These are phyloP conservation scores for Parnassius apollo DNA, from an alignment of 2,888 invertebrate species.

Conservation along the genomic window DNA sequence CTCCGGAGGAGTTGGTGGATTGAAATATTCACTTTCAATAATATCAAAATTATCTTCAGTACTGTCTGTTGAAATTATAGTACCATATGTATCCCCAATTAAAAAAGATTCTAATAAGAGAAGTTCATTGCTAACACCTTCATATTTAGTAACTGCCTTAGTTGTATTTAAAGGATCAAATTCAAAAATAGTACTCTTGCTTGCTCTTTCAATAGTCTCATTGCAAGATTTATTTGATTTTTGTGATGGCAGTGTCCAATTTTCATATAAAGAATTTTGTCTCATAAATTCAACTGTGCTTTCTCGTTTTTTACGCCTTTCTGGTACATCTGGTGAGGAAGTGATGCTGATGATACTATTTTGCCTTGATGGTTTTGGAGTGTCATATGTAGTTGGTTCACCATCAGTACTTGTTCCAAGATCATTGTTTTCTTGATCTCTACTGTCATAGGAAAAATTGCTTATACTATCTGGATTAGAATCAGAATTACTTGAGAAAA, in stretches of 20 bases:
- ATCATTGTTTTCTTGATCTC: conserved; percentile 49
- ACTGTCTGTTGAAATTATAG: conserved; percentile 72
- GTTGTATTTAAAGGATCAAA: conserved; percentile 83
- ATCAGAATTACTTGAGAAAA: conserved; percentile 66
- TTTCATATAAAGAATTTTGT: conserved; percentile 67
- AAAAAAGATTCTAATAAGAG: conserved; percentile 84
- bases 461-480: conserved; percentile 60
- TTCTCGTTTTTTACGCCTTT: conserved; percentile 53
- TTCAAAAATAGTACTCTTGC: conserved; percentile 85
- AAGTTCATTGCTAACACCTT: conserved; percentile 82
- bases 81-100: conserved; percentile 85
- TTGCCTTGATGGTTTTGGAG: conserved; percentile 56
- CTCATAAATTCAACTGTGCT: conserved; percentile 51
- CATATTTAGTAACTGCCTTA: conserved; percentile 51
- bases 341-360: conserved; percentile 56
- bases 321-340: conserved; percentile 60
- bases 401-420: conserved; percentile 38
- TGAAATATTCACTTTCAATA: conserved; percentile 66
- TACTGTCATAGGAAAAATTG: conserved; percentile 60
- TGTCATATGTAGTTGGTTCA: conserved; percentile 63
- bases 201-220: conserved; percentile 45
- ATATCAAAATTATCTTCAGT: conserved; percentile 57
- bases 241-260: conserved; percentile 55
- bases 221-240: conserved; percentile 29
- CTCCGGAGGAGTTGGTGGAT: conserved; percentile 83